phyloP scores from a whole-genome alignment of 2,797 vertebrate species.

The Holocentrus rufus region DNA sequence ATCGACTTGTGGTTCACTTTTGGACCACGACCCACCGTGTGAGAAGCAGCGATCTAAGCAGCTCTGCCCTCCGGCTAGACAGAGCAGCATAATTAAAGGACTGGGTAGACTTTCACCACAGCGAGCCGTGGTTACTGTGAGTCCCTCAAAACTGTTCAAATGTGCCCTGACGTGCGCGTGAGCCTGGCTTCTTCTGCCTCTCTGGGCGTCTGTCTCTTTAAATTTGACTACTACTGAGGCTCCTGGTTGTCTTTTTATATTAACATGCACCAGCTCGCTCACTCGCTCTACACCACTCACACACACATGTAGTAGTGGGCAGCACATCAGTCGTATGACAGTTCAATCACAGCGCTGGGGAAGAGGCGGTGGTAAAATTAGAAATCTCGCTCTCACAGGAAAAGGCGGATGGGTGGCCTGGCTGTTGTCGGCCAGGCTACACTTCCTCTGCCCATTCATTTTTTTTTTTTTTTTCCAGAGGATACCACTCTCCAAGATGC shows the following conservation, averaged over 20 bases:
- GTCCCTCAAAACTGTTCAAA: too few species aligned
- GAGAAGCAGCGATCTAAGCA: too few species aligned
- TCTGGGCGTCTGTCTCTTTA: not conserved
- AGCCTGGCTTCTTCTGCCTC: not conserved
- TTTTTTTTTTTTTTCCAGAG: conserved; percentile 36
- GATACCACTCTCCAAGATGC: conserved; percentile 11
- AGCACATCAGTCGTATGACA: conserved; percentile 30
- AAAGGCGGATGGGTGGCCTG: conserved; percentile 47
- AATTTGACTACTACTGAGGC: not conserved
- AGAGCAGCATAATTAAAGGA: conserved; percentile 4
- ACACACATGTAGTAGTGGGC: conserved; percentile 21
- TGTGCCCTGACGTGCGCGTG: too few species aligned
- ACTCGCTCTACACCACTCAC: not conserved
- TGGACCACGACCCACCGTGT: too few species aligned
- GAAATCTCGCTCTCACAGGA: conserved; percentile 23
- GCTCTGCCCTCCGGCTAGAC: conserved; percentile 1
- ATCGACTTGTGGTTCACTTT: too few species aligned
- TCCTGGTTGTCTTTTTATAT: not conserved
- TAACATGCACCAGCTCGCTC: not conserved
- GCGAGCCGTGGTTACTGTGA: not conserved
- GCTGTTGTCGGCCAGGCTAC: conserved; percentile 17
- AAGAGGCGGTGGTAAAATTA: conserved; percentile 46
- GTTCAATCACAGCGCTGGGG: conserved; percentile 4
- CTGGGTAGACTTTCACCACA: not conserved
- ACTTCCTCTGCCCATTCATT: conserved; percentile 54